Percentiles rank a stretch among this genome's conserved stretches.
phyloP scores from a whole-genome alignment of 2,888 invertebrate genomes.

The Automeris io region DNA sequence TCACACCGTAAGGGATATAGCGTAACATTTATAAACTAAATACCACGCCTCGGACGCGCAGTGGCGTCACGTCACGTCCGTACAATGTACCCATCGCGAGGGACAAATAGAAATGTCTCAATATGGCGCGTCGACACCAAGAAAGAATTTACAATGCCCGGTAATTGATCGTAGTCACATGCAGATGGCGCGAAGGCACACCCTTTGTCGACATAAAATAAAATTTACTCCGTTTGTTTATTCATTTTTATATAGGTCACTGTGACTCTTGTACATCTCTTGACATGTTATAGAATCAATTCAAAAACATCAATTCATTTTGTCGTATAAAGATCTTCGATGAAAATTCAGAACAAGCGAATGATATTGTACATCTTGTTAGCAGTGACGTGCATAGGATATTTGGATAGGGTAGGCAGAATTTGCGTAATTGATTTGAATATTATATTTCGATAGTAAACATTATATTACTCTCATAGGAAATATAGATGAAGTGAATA shows the following conservation, averaged over 20 bases:
- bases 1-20: too few species aligned
- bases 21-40: too few species aligned
- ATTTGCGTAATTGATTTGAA: too few species aligned
- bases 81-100: slow-evolving; percentile 15
- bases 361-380: too few species aligned
- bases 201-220: slow-evolving; percentile 5
- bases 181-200: slow-evolving; percentile 40
- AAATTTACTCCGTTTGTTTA: slow-evolving; percentile 8
- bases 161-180: slow-evolving; percentile 67
- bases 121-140: slow-evolving; percentile 17
- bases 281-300: slow-evolving; percentile 2
- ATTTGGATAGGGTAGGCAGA: too few species aligned
- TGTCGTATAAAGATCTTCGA: not conserved
- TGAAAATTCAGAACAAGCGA: too few species aligned
- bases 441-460: too few species aligned
- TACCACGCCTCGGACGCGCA: not conserved
- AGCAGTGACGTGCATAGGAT: too few species aligned
- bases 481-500: too few species aligned
- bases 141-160: slow-evolving; percentile 50
- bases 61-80: not conserved
- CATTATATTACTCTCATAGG: too few species aligned
- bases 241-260: slow-evolving; percentile 7
- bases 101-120: slow-evolving; percentile 7
- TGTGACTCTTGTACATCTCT: slow-evolving; percentile 9
- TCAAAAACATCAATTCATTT: not conserved